phyloP scores from a whole-genome alignment of 2,888 invertebrate genomes.

The Campopleginae sp. region DNA sequence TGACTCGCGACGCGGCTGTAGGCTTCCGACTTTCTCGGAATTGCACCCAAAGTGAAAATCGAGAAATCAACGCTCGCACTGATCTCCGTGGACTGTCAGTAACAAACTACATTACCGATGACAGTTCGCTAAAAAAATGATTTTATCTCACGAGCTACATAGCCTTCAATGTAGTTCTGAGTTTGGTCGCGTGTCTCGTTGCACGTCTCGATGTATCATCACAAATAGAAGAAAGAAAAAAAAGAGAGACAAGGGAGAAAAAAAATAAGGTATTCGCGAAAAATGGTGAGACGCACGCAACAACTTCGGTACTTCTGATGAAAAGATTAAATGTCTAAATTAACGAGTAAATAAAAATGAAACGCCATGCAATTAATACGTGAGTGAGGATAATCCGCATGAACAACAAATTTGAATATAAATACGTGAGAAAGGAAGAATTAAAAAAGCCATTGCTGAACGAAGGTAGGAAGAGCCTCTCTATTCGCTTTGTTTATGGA shows the following conservation, averaged over 20 bases:
- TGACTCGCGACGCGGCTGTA: too few species aligned
- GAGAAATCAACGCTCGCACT: too few species aligned
- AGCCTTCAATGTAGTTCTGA: slow-evolving; percentile 28
- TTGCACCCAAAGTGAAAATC: too few species aligned
- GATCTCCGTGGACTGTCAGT: background rate
- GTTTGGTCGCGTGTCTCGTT: slow-evolving; percentile 15
- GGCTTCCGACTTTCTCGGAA: too few species aligned
- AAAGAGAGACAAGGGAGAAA: slow-evolving; percentile 45
- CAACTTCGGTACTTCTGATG: slow-evolving; percentile 74
- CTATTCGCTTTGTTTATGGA: slow-evolving; percentile 81
- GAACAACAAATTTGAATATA: slow-evolving; percentile 68
- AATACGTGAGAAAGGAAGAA: slow-evolving; percentile 67
- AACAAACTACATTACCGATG: background rate
- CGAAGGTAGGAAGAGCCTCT: slow-evolving; percentile 76
- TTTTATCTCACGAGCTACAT: background rate
- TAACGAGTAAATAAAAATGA: slow-evolving; percentile 73
- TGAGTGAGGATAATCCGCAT: slow-evolving; percentile 73
- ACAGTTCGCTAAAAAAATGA: background rate
- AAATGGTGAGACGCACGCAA: slow-evolving; percentile 78
- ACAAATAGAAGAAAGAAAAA: slow-evolving; percentile 31
- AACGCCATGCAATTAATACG: slow-evolving; percentile 73
- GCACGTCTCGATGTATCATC: slow-evolving; percentile 36
- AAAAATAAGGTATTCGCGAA: slow-evolving; percentile 64
- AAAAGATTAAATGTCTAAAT: slow-evolving; percentile 78
- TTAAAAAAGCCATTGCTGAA: slow-evolving; percentile 67